Evolutionary conservation across 1,140 invertebrate species (phyloP).

Genomic region (Papilio polytes): DNA sequence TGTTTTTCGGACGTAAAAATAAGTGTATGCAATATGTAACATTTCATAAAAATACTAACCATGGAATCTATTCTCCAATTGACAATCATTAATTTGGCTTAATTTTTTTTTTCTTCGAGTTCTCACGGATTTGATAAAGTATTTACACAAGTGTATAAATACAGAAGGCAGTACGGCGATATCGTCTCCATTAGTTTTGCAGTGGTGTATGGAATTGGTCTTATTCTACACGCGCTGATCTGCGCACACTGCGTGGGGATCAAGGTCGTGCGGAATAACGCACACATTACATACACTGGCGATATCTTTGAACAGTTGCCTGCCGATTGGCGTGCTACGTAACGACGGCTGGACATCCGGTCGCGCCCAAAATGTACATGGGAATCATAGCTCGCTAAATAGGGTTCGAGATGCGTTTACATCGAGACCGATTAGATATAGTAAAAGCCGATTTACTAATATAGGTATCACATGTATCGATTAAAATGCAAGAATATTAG

Average conservation of each 20-base stretch:
- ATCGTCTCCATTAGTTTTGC: slow-evolving; percentile 33
- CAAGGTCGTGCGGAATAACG: slow-evolving; percentile 77
- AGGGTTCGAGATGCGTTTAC: not conserved
- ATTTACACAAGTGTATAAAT: slow-evolving; percentile 33
- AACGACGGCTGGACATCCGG: slow-evolving; percentile 70
- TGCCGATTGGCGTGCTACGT: slow-evolving; percentile 59
- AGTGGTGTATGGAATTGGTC: slow-evolving; percentile 57
- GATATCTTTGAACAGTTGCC: slow-evolving; percentile 69
- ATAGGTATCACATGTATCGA: not conserved
- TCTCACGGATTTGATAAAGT: not conserved
- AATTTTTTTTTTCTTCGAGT: not conserved
- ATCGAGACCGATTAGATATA: not conserved
- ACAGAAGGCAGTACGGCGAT: slow-evolving; percentile 4
- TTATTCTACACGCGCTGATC: slow-evolving; percentile 72
- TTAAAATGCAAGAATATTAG: not conserved
- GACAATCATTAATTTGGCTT: not conserved
- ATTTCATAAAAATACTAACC: not conserved
- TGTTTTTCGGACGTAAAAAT: not conserved
- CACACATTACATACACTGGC: slow-evolving; percentile 57
- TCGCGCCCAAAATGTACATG: slow-evolving; percentile 58
- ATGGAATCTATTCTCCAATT: not conserved
- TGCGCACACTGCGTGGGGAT: slow-evolving; percentile 75
- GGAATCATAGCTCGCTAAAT: slow-evolving; percentile 42
- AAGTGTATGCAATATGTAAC: not conserved
- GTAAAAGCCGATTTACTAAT: not conserved